Evolutionary conservation across 2,888 invertebrate genomes (phyloP), one percentile per base, ranked within the genome.

Genomic region (Polydrusus tereticollis): DNA sequence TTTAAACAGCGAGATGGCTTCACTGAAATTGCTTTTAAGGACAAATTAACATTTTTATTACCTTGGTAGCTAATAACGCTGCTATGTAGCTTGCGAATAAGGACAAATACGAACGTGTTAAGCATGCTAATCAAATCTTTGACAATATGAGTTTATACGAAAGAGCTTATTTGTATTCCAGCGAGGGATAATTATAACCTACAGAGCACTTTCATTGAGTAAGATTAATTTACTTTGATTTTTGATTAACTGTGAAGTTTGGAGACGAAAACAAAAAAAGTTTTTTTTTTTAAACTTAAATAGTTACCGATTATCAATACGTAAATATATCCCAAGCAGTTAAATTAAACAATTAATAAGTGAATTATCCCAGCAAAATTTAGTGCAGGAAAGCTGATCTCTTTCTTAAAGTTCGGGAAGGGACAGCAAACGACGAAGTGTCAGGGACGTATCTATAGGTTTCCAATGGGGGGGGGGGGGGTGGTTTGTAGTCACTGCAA

Each of bases 71-170:
- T 52, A 52, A 52, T 52, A 52, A 52, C 16, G 29, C 8, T 16
- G 52, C 29, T 52, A 26, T 52, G 26, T 52, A 29, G 26, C 16
- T 52, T 16, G 16, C 14, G 14, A 52, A 23, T 50, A 50, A 50
- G 14, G 23, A 26, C 50, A 50, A 50, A 50, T 52, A 52, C 52
- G 29, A 16, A 52, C 52, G 52, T 52, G 52, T 26, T 52, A 29
- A 29, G 52, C 52, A 52, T 52, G 52, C 26, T 26, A 52, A 52
- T 52, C 52, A 12, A 52, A 52, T 52, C n/a, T 12, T 52, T 52
- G 52, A 52, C 52, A 52, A 52, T 52, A 52, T 52, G 52, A 52
- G 26, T 52, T 52, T 52, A 52, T 52, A 52, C 26, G 29, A 47
- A 29, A 52, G 12, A 52, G 52, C 52, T 26, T 26, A 16, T 52